Evolutionary conservation across 2,113 vertebrate species (phyloP), one percentile per base, ranked within the genome.

Genomic region (Sander vitreus): DNA sequence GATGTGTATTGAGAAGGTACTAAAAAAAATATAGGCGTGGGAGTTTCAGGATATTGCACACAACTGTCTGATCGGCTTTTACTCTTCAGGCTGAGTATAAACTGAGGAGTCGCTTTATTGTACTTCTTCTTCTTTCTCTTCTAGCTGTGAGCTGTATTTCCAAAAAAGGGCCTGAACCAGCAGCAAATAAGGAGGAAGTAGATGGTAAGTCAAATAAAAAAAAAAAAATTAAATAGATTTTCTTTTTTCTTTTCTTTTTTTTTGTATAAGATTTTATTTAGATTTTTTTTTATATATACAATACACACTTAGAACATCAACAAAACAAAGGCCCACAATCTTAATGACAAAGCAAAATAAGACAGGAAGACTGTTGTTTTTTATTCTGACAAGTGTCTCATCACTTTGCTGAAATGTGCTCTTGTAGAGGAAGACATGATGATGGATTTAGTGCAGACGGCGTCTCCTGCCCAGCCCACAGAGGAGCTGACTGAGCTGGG

Each of bases 401-500:
- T 71, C 0, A 2, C 76, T 81, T 63, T 59, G 48, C n/a, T 70
- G 18, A 87, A 76, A 81, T 81, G 30, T 73, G 19, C 21, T 27
- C 47, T 86, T 63, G 21, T 85, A 98, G 98, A 99, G 63, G 98
- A 99, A 5, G 98, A 99, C 58, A 96, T 97, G 62, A 97, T 98
- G 97, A 96, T 96, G 0, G 97, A 98, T 43, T 93, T 96, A 2
- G 90, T 95, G 43, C 97, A 82, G 89, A 90, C 79, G 0, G 54
- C 21, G 30, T 92, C 86, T 39, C 9, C 92, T 0, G 59, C 89
- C 1, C 91, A 93, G 15, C 47, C 90, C 74, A 81, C 90, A 45
- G 95, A 95, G 3, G 98, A 99, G 83, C 96, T 99, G 64, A 98
- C 97, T 0, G 98, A 99, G 76, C 94, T 99, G 1, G 98, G 98